Percentiles rank a stretch among this genome's conserved stretches.
Evolutionary conservation across 30 jellyfish, hydroid and myxozoan species (phyloP).

Genomic region (Pseudorhiza aurosa): DNA sequence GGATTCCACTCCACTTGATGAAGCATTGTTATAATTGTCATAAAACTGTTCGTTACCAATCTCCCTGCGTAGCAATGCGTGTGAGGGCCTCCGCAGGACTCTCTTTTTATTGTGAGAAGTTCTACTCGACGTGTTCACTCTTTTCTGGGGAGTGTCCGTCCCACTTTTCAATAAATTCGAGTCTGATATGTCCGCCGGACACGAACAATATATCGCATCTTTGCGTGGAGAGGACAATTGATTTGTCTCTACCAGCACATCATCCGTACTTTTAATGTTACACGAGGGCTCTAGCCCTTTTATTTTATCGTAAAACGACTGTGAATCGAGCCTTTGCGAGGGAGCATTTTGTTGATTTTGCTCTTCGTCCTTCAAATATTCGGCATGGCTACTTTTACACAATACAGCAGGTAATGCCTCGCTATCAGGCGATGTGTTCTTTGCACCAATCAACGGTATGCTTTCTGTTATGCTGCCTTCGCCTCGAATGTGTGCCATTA

Average conservation of each 20-base stretch:
- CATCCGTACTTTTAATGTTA: not conserved
- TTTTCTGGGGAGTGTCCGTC: slow-evolving; percentile 61
- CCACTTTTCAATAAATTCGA: slow-evolving; percentile 13
- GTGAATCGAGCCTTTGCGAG: slow-evolving; percentile 24
- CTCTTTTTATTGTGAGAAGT: slow-evolving; percentile 49
- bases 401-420: not conserved
- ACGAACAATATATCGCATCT: slow-evolving; percentile 60
- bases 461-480: slow-evolving; percentile 30
- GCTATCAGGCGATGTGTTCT: slow-evolving; percentile 1
- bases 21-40: slow-evolving; percentile 50
- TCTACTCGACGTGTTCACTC: slow-evolving; percentile 29
- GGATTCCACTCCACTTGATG: slow-evolving; percentile 93
- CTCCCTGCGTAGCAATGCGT: slow-evolving; percentile 39
- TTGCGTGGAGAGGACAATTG: slow-evolving; percentile 44
- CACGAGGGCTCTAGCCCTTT: slow-evolving; percentile 23
- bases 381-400: slow-evolving; percentile 3
- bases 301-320: slow-evolving; percentile 17
- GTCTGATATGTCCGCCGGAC: slow-evolving; percentile 75
- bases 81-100: slow-evolving; percentile 69
- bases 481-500: slow-evolving; percentile 69
- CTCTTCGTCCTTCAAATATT: slow-evolving; percentile 15
- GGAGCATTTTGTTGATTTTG: slow-evolving; percentile 1
- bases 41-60: slow-evolving; percentile 30
- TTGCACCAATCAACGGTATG: slow-evolving; percentile 61
- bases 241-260: not conserved